Evolutionary conservation across 2,113 vertebrate species (phyloP), one percentile per base, ranked within the genome.

Genomic region (Entelurus aequoreus): DNA sequence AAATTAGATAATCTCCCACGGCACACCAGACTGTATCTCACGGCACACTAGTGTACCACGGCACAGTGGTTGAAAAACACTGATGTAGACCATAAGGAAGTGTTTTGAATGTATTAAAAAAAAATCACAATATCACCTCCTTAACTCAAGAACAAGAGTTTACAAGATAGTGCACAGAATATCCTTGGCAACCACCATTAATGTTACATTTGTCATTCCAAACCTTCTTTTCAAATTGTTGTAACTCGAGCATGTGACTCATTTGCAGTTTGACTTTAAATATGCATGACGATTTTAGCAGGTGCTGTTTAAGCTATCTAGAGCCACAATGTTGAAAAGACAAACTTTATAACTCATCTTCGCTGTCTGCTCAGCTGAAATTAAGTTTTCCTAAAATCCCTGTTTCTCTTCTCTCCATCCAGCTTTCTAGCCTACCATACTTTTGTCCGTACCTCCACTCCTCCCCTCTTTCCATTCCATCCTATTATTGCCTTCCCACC

Each of bases 361-460:
- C 64, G 73, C 72, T 63, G 44, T 79, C 72, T 70, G 71, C 75
- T 78, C 81, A 81, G 78, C 76, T 79, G 42, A 86, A 80, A 77
- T 76, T 62, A 81, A 66, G 71, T 82, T 84, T 77, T 76, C 63
- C 71, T 78, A 66, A 83, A 83, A 83, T 75, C 80, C 74, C 54
- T 14, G 63, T 72, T 78, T 79, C 71, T 66, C 65, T 60, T 66
- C 51, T 60, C 58, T 60, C 62, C 54, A 63, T 38, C 70, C 68
- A 66, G 74, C 66, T 67, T 71, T 72, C 63, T 65, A 62, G 38
- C 57, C 75, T 60, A 48, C 63, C 68, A 53, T 70, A 79, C 68
- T 76, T 77, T 74, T 57, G 61, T 54, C 68, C 46, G 36, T 65
- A 66, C 72, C 47, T 71, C 60, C 68, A 65, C 71, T 76, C 80